These are phyloP conservation scores for Catocala sponsa DNA, from an alignment of 2,888 invertebrate genomes.

Conservation along the genomic window DNA sequence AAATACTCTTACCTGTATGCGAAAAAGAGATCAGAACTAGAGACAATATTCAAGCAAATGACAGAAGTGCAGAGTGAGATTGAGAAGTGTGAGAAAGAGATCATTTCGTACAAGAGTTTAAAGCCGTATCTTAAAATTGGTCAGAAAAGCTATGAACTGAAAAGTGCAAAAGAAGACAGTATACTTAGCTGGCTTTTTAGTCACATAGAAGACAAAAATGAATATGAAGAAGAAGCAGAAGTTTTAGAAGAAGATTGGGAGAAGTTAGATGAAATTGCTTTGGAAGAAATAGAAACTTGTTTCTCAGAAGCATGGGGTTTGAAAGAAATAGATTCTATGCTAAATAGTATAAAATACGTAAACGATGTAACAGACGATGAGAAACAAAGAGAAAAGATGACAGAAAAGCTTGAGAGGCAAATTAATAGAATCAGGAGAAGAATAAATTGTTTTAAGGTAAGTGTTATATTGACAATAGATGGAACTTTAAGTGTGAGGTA, in stretches of 20 bases:
- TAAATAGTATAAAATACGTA: conserved; percentile 70
- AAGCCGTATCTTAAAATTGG: conserved; percentile 65
- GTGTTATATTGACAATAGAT: neutral
- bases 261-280: conserved; percentile 35
- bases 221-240: conserved; percentile 65
- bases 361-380: conserved; percentile 67
- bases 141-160: conserved; percentile 60
- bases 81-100: conserved; percentile 76
- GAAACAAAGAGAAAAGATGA: conserved; percentile 63
- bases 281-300: conserved; percentile 67
- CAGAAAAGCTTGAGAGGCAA: conserved; percentile 63
- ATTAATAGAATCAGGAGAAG: conserved; percentile 65
- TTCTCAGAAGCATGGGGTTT: conserved; percentile 75
- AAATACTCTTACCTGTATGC: conserved; percentile 74
- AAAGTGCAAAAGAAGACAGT: conserved; percentile 66
- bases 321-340: conserved; percentile 74
- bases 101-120: conserved; percentile 68
- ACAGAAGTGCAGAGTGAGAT: conserved; percentile 73
- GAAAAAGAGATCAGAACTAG: conserved; percentile 68
- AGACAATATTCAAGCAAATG: conserved; percentile 72
- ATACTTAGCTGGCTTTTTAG: conserved; percentile 74
- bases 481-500: no score
- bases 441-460: conserved; percentile 75
- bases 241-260: conserved; percentile 51
- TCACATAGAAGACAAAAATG: conserved; percentile 58